A percentile compares a stretch with the other conserved stretches of the same genome.
phyloP scores from a whole-genome alignment of 2,888 invertebrate genomes.

The Apamea crenata region DNA sequence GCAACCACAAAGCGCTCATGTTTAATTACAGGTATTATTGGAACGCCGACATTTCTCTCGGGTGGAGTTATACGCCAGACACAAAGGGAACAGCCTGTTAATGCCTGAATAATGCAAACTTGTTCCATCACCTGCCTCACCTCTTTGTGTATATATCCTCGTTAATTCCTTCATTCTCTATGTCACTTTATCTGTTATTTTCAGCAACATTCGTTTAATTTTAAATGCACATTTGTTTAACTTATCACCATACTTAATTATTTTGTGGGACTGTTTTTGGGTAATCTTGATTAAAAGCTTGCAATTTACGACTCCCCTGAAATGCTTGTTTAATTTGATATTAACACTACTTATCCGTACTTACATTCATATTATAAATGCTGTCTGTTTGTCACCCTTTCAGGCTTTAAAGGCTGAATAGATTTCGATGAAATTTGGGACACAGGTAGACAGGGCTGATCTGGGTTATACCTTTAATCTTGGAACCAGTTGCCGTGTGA shows the following conservation, averaged over 20 bases:
- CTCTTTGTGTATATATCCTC: constrained; percentile 52
- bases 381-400: not conserved
- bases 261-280: not conserved
- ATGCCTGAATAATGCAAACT: constrained; percentile 73
- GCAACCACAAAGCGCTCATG: constrained; percentile 25
- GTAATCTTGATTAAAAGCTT: not conserved
- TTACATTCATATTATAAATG: not conserved
- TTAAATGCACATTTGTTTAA: not conserved
- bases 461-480: too few relatives aligned
- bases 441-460: too few relatives aligned
- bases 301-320: not conserved
- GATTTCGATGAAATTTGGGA: not conserved
- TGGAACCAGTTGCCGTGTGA: not conserved
- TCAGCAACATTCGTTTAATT: constrained; percentile 3
- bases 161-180: constrained; percentile 43
- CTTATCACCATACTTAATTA: not conserved
- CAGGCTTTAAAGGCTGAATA: not conserved
- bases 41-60: constrained; percentile 19
- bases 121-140: constrained; percentile 50
- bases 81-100: constrained; percentile 49
- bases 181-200: constrained; percentile 29
- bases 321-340: not conserved
- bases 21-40: constrained; percentile 46
- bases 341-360: not conserved
- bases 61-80: constrained; percentile 26